Evolutionary conservation across 2,888 invertebrate species (phyloP).

Genomic region (Ophioninae sp.): DNA sequence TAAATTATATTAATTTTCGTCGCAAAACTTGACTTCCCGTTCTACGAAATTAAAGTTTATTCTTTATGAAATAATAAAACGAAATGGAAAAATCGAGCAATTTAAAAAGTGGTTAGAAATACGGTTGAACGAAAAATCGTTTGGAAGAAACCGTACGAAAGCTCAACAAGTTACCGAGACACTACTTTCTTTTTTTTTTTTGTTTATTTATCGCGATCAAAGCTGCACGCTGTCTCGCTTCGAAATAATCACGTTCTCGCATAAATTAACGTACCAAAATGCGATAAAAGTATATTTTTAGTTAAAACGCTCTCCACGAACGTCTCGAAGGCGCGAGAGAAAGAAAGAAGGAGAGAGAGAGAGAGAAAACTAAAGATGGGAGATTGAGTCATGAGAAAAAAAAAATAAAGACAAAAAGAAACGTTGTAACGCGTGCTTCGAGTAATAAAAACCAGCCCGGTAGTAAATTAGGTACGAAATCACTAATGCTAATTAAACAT

Average conservation of each 20-base stretch:
- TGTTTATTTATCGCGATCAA: constrained; percentile 23
- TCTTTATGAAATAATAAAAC: background rate
- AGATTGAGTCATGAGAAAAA: background rate
- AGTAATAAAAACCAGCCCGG: constrained; percentile 80
- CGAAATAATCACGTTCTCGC: constrained; percentile 48
- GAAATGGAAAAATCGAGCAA: background rate
- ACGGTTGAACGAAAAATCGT: background rate
- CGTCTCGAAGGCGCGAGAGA: constrained; percentile 46
- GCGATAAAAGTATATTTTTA: constrained; percentile 47
- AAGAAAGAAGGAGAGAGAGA: constrained; percentile 26
- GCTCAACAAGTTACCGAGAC: constrained; percentile 43
- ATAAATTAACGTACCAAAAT: constrained; percentile 38
- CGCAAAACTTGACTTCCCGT: background rate
- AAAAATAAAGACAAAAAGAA: constrained; percentile 64
- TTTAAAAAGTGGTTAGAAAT: background rate
- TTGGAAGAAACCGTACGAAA: constrained; percentile 21
- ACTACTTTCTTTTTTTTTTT: background rate
- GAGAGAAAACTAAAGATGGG: constrained; percentile 51
- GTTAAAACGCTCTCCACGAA: constrained; percentile 56
- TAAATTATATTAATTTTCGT: background rate
- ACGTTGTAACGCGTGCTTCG: constrained; percentile 76
- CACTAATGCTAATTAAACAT: constrained; percentile 79
- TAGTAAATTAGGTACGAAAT: constrained; percentile 80
- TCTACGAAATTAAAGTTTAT: background rate
- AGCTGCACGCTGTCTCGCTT: constrained; percentile 21